Base-by-base conservation (phyloP, 2,113 vertebrate genomes). In the Nerophis lumbriciformis region DNA sequence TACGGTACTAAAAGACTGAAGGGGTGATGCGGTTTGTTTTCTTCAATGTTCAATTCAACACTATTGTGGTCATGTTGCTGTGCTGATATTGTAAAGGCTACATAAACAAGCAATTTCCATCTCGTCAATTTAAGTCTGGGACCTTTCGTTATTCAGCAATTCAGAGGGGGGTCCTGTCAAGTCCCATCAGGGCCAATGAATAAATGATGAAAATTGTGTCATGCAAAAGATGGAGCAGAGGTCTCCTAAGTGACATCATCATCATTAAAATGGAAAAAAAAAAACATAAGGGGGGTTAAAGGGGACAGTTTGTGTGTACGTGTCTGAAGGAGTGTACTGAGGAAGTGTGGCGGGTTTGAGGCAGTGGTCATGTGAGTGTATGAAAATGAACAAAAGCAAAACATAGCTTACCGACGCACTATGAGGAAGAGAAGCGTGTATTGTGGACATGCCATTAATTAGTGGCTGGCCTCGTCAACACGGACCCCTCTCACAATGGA, bases 101-200 rank as follows among this genome's bases (percentile, higher is more conserved):
- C 54, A 4, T 13, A 10, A 70, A 61, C 42, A 61, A 59, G 39
- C 63, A 10, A 1, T 62, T n/a, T 8, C 8, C 39, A 35, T 14
- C 38, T 15, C 11, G n/a, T 15, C 48, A 13, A 21, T 47, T 54
- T 11, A 52, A 44, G 53, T 60, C 66, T 53, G 36, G 42, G 66
- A 78, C 39, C 58, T 61, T 62, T 36, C 19, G 65, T 88, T 78
- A 83, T 71, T 87, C 82, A 82, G 83, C 83, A 77, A 71, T 87
- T 69, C 50, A 48, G 59, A 56, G 19, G 78, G 67, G 59, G 61
- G 63, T 28, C 28, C 72, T 83, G 81, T 88, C 84, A 87, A 68
- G 55, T 78, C 71, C 66, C 72, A 88, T 89, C 83, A 87, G 7
- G 2, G 55, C 72, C 69, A 59, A 72, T 87, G 73, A 85, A 83